Conservation (phyloP, 2,888 invertebrate species). For the Euzetes globulus region DNA sequence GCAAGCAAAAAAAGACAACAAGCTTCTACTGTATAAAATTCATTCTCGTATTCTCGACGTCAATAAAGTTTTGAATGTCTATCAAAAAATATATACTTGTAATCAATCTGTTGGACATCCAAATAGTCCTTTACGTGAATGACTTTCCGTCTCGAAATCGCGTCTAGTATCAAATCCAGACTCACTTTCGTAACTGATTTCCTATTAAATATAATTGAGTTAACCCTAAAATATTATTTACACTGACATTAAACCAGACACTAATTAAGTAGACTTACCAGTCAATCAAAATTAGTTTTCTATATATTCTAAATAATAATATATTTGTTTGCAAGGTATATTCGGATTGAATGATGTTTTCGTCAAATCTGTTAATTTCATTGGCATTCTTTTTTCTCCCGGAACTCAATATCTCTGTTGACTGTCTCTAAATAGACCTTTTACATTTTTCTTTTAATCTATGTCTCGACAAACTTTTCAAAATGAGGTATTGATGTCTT, state of each 20-base stretch:
- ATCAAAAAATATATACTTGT: neutral
- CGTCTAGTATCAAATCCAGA: neutral
- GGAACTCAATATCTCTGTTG: neutral
- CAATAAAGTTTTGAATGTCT: constrained; percentile 14
- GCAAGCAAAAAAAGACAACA: no score
- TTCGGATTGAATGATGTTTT: neutral
- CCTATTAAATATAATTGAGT: neutral
- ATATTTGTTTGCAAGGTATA: neutral
- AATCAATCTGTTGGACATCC: neutral
- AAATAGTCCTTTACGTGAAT: neutral
- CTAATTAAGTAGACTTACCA: no score
- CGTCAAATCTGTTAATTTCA: neutral
- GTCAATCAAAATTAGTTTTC: no score
- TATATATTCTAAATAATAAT: no score
- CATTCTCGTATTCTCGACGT: neutral
- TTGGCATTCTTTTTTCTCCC: neutral
- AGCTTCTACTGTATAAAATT: no score
- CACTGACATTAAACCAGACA: no score
- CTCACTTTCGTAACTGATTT: neutral
- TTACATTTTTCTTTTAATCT: neutral
- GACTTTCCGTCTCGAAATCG: neutral
- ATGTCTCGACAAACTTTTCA: neutral
- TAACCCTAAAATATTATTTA: no score
- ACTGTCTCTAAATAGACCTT: neutral
- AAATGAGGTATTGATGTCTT: neutral